Conservation (phyloP, 2,888 invertebrate species). For the Sicus ferrugineus region DNA sequence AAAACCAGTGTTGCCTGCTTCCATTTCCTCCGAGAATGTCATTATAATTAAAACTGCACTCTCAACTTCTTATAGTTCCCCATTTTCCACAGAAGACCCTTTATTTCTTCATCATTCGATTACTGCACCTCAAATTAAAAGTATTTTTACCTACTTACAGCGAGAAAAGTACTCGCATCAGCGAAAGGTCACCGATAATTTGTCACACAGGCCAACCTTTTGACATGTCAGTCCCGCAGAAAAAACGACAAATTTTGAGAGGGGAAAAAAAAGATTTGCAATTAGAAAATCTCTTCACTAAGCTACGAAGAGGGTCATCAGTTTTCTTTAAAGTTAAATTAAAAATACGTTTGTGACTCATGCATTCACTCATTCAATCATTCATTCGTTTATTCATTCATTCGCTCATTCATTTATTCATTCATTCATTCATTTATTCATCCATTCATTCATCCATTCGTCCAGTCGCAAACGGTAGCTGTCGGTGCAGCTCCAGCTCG, state of each 20-base stretch:
- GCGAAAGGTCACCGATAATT: slow-evolving; percentile 9
- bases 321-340: no score
- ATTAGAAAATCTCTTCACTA: not conserved
- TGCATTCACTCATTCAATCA: no score
- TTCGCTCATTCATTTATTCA: no score
- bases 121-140: not conserved
- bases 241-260: slow-evolving; percentile 15
- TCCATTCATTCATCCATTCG: no score
- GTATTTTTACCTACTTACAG: not conserved
- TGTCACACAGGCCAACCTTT: slow-evolving; percentile 25
- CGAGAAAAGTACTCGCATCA: not conserved
- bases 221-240: slow-evolving; percentile 10
- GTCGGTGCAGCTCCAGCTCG: not conserved
- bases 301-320: not conserved
- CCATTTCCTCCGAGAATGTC: no score
- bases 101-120: not conserved
- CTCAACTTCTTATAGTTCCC: not conserved
- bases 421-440: no score
- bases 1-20: no score
- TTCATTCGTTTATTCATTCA: no score
- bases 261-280: not conserved
- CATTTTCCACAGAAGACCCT: not conserved
- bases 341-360: no score
- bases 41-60: no score
- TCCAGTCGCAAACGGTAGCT: no score